Evolutionary conservation across 2,888 invertebrate genomes (phyloP).

Genomic region (Incurvaria masculella): DNA sequence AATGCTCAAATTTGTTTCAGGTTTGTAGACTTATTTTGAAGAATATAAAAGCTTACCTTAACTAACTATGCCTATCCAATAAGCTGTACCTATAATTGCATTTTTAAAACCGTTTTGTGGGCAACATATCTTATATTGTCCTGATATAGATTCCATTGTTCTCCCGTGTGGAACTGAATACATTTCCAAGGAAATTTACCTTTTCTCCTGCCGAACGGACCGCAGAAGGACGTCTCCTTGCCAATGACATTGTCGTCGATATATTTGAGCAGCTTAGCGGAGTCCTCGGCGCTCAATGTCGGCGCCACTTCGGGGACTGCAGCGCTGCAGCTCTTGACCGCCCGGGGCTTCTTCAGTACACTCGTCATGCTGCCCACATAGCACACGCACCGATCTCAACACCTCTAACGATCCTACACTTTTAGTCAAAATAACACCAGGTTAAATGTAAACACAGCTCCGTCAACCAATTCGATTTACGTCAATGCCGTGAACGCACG

Average conservation of each 20-base stretch:
- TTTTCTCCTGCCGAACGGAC: slow-evolving; percentile 80
- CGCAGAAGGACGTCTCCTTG: slow-evolving; percentile 74
- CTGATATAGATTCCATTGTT: too few relatives aligned
- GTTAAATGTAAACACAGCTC: background rate
- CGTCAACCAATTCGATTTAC: too few relatives aligned
- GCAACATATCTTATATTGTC: too few relatives aligned
- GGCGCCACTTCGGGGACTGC: slow-evolving; percentile 52
- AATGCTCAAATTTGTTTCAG: too few relatives aligned
- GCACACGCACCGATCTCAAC: slow-evolving; percentile 17
- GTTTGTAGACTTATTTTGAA: too few relatives aligned
- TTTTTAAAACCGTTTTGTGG: too few relatives aligned
- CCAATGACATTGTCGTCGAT: slow-evolving; percentile 81
- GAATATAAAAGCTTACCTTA: too few relatives aligned
- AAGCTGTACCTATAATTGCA: too few relatives aligned
- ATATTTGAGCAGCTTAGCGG: slow-evolving; percentile 68
- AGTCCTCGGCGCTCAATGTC: slow-evolving; percentile 63
- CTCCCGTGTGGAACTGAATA: too few relatives aligned
- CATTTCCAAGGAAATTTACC: too few relatives aligned
- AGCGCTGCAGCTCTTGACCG: slow-evolving; percentile 49
- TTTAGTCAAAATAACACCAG: background rate
- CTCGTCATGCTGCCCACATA: slow-evolving; percentile 47
- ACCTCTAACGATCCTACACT: background rate
- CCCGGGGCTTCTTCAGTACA: slow-evolving; percentile 51
- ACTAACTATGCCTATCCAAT: too few relatives aligned
- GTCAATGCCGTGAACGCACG: too few relatives aligned